Evolutionary conservation across 2,113 vertebrate genomes (phyloP), one percentile per base, ranked within the genome.

Genomic region (Sporophila hypoxantha): DNA sequence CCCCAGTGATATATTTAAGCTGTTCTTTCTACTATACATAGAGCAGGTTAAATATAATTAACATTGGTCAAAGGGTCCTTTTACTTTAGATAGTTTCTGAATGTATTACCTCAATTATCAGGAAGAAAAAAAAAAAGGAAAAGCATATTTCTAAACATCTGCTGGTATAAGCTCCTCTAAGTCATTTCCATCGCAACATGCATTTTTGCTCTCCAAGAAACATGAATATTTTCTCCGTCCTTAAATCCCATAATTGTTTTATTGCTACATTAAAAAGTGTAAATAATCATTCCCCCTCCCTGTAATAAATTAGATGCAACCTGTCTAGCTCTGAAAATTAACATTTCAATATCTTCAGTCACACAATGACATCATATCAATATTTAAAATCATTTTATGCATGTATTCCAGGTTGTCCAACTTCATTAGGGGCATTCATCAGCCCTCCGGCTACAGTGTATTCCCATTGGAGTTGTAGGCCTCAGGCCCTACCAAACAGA

Each of bases 331-430:
- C 94, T 49, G 98, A 97, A 99, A 99, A 99, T 99, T 98, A 99
- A 99, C 98, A 98, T 98, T 97, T 97, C 98, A 98, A 97, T 98
- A 98, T 98, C 97, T 98, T 97, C 97, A 97, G 97, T 97, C 97
- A 96, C 96, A 96, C 97, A 97, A 98, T 98, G 97, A 97, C 98
- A 98, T 98, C 94, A 95, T 98, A 99, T 99, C 98, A 99, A 99
- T 99, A 99, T 99, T 99, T 99, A 98, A 99, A 98, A 97, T 95
- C 97, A 97, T 98, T 98, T 99, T 99, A 98, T 99, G 98, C 98
- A 98, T 99, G 98, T 98, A 98, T 99, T 98, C 98, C 97, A 98
- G 98, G 97, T 98, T 99, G 98, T 99, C 99, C 98, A 98, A 98
- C 98, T 98, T 99, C 98, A 99, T 99, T 99, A 99, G 98, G 98